Percentiles rank a stretch among this genome's conserved stretches.
Evolutionary conservation across 2,113 vertebrate genomes (phyloP).

Genomic region (Aspidoscelis tigris): DNA sequence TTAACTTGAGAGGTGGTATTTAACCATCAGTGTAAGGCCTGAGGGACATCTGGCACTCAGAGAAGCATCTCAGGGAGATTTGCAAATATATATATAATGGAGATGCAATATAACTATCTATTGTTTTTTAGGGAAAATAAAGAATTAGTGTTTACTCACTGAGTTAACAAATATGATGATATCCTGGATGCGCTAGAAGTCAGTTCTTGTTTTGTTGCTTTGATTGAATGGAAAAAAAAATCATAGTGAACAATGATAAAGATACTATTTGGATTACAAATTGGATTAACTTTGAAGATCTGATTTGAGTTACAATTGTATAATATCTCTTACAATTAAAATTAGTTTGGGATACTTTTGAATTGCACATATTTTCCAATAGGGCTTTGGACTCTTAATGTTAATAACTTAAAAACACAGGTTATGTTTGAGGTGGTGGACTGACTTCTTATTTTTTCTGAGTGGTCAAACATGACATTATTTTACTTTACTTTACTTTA

Average conservation of each 20-base stretch:
- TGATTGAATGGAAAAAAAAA: background rate
- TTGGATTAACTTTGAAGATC: background rate
- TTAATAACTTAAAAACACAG: background rate
- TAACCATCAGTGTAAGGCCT: background rate
- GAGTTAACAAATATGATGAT: conserved; percentile 1
- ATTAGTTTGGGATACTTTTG: background rate
- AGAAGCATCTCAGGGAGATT: conserved; percentile 13
- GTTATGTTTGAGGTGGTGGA: background rate
- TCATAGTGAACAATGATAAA: background rate
- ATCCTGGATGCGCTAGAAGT: background rate
- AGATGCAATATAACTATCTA: background rate
- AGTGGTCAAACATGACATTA: background rate
- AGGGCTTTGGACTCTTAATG: background rate
- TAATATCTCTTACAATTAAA: background rate
- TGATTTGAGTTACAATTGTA: background rate
- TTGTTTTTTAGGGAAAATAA: conserved; percentile 8
- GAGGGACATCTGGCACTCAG: background rate
- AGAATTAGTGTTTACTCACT: background rate
- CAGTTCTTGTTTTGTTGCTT: conserved; percentile 2
- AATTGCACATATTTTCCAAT: background rate
- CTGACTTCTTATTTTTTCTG: background rate
- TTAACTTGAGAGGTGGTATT: conserved; percentile 41
- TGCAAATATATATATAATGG: background rate
- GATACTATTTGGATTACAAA: conserved; percentile 1
- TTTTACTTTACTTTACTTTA: too few relatives aligned